Evolutionary conservation across 1,140 invertebrate genomes (phyloP), one percentile per base, ranked within the genome.

Genomic region (Cecropterus lyciades): DNA sequence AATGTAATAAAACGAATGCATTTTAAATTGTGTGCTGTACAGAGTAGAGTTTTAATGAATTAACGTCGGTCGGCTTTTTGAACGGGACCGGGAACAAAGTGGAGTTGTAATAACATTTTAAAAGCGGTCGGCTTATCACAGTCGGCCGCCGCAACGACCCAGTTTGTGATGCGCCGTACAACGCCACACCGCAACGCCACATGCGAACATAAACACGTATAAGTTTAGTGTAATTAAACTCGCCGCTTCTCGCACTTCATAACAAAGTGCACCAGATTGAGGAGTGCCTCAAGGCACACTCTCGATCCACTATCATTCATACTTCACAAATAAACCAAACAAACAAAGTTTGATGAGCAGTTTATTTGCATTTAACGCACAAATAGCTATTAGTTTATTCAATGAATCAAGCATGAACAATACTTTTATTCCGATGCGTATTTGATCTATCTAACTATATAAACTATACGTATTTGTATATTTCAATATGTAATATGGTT

Each of bases 161-260:
- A 81, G 67, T 84, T 84, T 69, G 69, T 56, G 69, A 70, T 65
- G 75, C 53, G 11, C 48, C 51, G 33, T 37, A 37, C 42, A 49
- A 51, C 59, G 40, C 60, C 56, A 67, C 69, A 73, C 62, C 57
- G 68, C 71, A 74, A 48, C 48, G 40, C 48, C 48, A 65, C 69
- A 70, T 69, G 64, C 69, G 65, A 64, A 66, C 63, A 71, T 75
- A 79, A 72, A 73, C 60, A 72, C 55, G 71, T 48, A 75, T 67
- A 68, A 37, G 33, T 37, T 68, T 70, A 74, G 69, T 75, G 74
- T 82, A 79, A 84, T 84, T 80, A 81, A 78, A 84, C 51, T 37
- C 69, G 56, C 51, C 27, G 51, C 51, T 53, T 53, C 40, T 59
- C 68, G 55, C 57, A 40, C 52, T 52, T 66, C 52, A 68, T 62